phyloP scores from a whole-genome alignment of 1,140 invertebrate genomes.

The Capitella teleta region DNA sequence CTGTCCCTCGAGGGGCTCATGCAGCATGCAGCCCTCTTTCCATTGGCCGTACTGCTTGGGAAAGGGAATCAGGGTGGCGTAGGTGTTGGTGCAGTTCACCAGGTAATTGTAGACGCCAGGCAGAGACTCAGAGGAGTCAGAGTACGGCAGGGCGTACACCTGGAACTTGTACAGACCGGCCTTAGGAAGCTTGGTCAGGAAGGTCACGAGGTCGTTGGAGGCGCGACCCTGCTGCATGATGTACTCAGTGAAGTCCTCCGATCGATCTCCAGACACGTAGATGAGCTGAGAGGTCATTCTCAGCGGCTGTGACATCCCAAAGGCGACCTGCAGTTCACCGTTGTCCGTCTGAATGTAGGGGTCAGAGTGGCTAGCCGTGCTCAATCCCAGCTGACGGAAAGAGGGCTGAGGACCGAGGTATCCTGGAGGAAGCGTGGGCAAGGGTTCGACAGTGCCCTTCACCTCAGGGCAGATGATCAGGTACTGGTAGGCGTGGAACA shows the following conservation, averaged over 20 bases:
- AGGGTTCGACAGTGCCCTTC: constrained; percentile 22
- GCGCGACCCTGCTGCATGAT: constrained; percentile 33
- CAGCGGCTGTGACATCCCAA: constrained; percentile 23
- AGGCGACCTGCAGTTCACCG: constrained; percentile 28
- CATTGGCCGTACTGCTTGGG: constrained; percentile 43
- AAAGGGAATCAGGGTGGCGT: constrained; percentile 19
- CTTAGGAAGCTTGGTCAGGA: constrained; percentile 26
- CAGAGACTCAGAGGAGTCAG: constrained; percentile 31
- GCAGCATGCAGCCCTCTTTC: constrained; percentile 41
- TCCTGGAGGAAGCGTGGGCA: constrained; percentile 34
- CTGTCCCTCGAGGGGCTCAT: constrained; percentile 27
- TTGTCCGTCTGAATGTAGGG: constrained; percentile 32
- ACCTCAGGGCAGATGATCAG: constrained; percentile 34
- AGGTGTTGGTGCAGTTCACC: constrained; percentile 30
- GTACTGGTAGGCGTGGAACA: constrained; percentile 39
- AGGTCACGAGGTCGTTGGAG: constrained; percentile 19
- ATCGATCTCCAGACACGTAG: constrained; percentile 9
- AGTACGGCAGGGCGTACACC: constrained; percentile 34
- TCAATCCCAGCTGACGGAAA: constrained; percentile 31
- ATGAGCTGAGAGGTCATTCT: constrained; percentile 39
- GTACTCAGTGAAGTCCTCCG: constrained; percentile 31
- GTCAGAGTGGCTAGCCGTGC: constrained; percentile 30
- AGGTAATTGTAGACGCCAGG: constrained; percentile 42
- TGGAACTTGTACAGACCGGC: constrained; percentile 39
- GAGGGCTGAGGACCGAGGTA: constrained; percentile 38